phyloP scores from a whole-genome alignment of 2,888 invertebrate genomes.

The Penaeus monodon region DNA sequence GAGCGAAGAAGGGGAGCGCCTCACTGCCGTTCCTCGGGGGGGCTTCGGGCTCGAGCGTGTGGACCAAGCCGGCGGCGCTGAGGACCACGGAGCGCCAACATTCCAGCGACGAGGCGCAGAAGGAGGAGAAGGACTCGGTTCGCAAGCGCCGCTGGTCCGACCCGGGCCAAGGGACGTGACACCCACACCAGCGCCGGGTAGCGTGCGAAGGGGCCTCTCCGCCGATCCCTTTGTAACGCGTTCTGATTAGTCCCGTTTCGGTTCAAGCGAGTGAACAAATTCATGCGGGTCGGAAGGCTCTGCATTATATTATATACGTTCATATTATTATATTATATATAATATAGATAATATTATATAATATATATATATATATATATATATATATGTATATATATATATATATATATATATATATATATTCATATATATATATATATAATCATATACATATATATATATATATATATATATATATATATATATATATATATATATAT shows the following conservation, averaged over 20 bases:
- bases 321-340: too few species aligned
- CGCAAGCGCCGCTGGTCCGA: conserved; percentile 57
- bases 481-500: too few species aligned
- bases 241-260: background rate
- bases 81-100: conserved; percentile 50
- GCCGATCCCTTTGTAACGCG: background rate
- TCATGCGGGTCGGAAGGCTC: too few species aligned
- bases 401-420: too few species aligned
- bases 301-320: too few species aligned
- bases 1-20: conserved; percentile 19
- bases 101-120: conserved; percentile 57
- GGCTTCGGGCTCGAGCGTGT: conserved; percentile 5
- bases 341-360: too few species aligned
- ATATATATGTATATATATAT: too few species aligned
- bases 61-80: conserved; percentile 34
- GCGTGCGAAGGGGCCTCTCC: background rate
- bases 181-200: background rate
- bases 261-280: background rate
- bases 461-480: too few species aligned
- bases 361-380: too few species aligned
- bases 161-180: conserved; percentile 53
- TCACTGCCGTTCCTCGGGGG: conserved; percentile 18
- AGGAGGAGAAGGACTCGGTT: conserved; percentile 44
- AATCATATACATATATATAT: too few species aligned
- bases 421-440: too few species aligned